Percentiles rank a stretch among this genome's conserved stretches.
phyloP scores from a whole-genome alignment of 2,888 invertebrate genomes.

The Ophioninae sp. region DNA sequence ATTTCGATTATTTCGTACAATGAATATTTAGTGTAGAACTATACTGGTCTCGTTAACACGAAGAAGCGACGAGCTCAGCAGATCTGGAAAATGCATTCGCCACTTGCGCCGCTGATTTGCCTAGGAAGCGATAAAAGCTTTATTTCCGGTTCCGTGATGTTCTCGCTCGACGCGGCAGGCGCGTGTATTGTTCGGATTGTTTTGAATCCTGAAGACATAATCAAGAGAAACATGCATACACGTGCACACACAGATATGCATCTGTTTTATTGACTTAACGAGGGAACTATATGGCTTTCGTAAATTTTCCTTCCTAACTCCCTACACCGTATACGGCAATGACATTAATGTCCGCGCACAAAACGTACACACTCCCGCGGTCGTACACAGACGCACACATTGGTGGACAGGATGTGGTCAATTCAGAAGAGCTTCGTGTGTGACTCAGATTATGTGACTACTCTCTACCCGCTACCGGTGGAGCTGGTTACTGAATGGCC shows the following conservation, averaged over 20 bases:
- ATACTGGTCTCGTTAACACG: background rate
- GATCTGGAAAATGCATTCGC: background rate
- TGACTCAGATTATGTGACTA: conserved; percentile 73
- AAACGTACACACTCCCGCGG: background rate
- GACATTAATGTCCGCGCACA: conserved; percentile 76
- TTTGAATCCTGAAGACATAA: background rate
- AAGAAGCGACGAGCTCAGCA: background rate
- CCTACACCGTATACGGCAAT: conserved; percentile 69
- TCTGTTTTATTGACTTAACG: conserved; percentile 7
- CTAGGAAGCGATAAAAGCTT: background rate
- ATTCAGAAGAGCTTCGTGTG: conserved; percentile 75
- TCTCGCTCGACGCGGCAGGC: background rate
- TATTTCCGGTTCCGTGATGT: background rate
- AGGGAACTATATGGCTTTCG: conserved; percentile 46
- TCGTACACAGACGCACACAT: conserved; percentile 56
- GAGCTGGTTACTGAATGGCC: conserved; percentile 59
- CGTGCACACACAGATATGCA: background rate
- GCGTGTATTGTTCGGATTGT: background rate
- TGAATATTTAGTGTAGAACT: background rate
- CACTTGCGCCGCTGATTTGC: background rate
- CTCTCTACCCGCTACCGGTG: conserved; percentile 43
- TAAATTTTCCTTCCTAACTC: conserved; percentile 66
- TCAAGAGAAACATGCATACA: background rate
- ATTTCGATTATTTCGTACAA: background rate
- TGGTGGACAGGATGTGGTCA: conserved; percentile 78